Evolutionary conservation across 37 sponge, comb jelly and placozoan species (phyloP).

Genomic region (Ephydatia muelleri): DNA sequence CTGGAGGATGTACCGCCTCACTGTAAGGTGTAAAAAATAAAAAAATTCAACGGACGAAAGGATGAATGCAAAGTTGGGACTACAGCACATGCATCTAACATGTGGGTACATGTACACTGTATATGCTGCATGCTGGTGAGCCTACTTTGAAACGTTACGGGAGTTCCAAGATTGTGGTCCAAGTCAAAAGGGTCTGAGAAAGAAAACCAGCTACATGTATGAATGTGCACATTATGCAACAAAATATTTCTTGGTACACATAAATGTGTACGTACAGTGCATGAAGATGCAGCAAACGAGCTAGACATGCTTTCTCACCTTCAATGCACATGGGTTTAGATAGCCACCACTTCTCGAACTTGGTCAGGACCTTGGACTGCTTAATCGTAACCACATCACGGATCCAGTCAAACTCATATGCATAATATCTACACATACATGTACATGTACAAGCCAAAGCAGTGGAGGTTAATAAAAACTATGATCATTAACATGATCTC

Average conservation of each 20-base stretch:
- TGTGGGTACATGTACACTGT: neutral
- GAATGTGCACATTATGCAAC: neutral
- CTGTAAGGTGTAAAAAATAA: slow-evolving; percentile 20
- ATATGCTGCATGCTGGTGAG: neutral
- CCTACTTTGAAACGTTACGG: slow-evolving; percentile 55
- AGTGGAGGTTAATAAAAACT: too few species aligned
- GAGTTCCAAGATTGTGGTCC: slow-evolving; percentile 80
- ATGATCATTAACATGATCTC: too few species aligned
- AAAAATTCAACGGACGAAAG: neutral
- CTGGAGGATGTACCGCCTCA: slow-evolving; percentile 55
- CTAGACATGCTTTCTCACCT: slow-evolving; percentile 39
- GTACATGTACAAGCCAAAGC: neutral
- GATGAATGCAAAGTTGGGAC: neutral
- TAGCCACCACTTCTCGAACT: slow-evolving; percentile 86
- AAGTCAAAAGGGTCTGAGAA: slow-evolving; percentile 85
- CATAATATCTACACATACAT: slow-evolving; percentile 49
- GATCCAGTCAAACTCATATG: slow-evolving; percentile 65
- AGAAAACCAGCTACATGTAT: neutral
- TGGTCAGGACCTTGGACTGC: slow-evolving; percentile 55
- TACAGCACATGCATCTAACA: neutral
- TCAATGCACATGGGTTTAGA: slow-evolving; percentile 71
- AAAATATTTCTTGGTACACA: too few species aligned
- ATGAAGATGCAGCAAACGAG: too few species aligned
- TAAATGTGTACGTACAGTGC: too few species aligned
- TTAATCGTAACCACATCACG: slow-evolving; percentile 67